phyloP scores from a whole-genome alignment of 2,113 vertebrate genomes.

The Psittacula cyanocephala region DNA sequence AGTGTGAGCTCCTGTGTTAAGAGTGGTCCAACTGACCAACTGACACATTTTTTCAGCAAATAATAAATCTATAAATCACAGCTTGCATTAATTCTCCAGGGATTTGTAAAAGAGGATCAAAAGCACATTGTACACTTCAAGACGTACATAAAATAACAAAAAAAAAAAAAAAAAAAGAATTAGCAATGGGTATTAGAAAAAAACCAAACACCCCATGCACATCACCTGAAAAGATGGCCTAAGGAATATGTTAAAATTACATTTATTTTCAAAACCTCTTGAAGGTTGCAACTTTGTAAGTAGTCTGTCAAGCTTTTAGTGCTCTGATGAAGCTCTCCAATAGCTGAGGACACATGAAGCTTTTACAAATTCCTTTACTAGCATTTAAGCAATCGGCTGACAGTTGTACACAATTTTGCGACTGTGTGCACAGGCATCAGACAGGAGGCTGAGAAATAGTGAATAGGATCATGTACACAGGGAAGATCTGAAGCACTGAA shows the following conservation, averaged over 20 bases:
- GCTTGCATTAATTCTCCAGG: not conserved
- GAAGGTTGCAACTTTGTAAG: not conserved
- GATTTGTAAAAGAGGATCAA: not conserved
- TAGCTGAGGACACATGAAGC: not conserved
- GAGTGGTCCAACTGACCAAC: not conserved
- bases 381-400: not conserved
- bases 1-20: not conserved
- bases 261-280: not conserved
- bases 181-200: not conserved
- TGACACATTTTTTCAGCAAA: not conserved
- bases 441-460: not conserved
- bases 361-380: not conserved
- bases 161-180: not conserved
- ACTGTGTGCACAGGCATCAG: not conserved
- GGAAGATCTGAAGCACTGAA: not conserved
- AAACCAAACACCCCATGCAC: fast-evolving
- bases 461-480: fast-evolving
- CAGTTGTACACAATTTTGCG: fast-evolving
- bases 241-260: not conserved
- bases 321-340: not conserved
- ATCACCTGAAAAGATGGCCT: not conserved
- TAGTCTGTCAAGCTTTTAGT: not conserved
- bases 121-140: not conserved
- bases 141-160: not conserved
- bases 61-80: not conserved